These are phyloP conservation scores for Acrocyrtus sp. DNA, from an alignment of 2,888 invertebrate genomes.

Conservation along the genomic window DNA sequence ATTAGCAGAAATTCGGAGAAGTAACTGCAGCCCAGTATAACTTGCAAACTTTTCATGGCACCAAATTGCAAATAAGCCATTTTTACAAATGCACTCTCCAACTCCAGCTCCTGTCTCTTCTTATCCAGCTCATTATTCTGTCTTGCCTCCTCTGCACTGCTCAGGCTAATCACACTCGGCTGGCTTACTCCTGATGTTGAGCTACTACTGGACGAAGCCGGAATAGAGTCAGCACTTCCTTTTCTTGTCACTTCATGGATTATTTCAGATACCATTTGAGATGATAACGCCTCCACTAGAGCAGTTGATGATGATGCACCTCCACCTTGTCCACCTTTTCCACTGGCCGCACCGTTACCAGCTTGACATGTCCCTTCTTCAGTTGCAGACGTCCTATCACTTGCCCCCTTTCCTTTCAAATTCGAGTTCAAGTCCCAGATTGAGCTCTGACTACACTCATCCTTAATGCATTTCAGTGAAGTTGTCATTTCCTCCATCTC, in stretches of 20 bases:
- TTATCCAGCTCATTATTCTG: conserved; percentile 65
- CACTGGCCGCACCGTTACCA: too few relatives aligned
- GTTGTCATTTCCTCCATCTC: conserved; percentile 61
- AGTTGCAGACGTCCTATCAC: neutral
- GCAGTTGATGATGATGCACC: conserved; percentile 50
- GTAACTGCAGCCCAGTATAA: conserved; percentile 69
- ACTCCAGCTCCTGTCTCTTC: conserved; percentile 67
- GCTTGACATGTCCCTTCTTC: neutral
- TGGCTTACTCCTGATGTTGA: neutral
- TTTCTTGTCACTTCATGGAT: conserved; percentile 61
- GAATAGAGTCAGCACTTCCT: conserved; percentile 21
- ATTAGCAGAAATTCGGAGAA: conserved; percentile 71
- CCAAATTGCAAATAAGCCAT: conserved; percentile 71
- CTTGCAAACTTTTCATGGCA: conserved; percentile 71
- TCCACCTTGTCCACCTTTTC: too few relatives aligned
- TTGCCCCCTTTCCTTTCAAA: neutral
- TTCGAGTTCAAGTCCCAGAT: conserved; percentile 50
- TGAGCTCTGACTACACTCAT: conserved; percentile 50
- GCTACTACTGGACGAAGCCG: neutral
- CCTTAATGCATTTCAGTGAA: conserved; percentile 58
- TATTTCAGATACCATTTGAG: conserved; percentile 62
- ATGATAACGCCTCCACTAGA: conserved; percentile 59
- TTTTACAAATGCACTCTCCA: conserved; percentile 59
- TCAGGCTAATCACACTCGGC: conserved; percentile 53
- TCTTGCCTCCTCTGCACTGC: conserved; percentile 64